Evolutionary conservation across 2,113 vertebrate species (phyloP), one percentile per base, ranked within the genome.

Genomic region (Talpa occidentalis): DNA sequence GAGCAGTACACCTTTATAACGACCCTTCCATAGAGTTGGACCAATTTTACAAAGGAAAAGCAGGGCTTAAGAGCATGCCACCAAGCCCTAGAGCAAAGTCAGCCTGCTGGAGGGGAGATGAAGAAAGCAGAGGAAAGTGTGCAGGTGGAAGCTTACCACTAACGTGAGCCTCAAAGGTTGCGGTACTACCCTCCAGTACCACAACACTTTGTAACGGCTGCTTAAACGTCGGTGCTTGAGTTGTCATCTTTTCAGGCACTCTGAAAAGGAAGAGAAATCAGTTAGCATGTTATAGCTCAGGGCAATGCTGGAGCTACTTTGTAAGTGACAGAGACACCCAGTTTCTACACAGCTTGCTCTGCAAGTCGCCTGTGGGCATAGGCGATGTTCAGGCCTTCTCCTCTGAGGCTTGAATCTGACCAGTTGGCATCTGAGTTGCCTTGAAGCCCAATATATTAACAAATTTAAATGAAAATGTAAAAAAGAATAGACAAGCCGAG

Each of bases 151-250:
- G 22, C 99, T 99, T 99, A 99, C 99, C 99, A 98, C 99, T 99
- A 98, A 99, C 97, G 97, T 99, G 99, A 99, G 99, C 99, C 99
- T 99, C 98, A 98, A 99, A 99, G 99, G 99, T 99, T 98, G 99
- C 99, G 32, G 99, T 98, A 99, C 99, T 99, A 99, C 99, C 99
- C 99, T 99, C 99, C 94, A 99, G 99, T 99, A 99, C 99, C 98
- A 99, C 99, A 98, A 99, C 99, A 72, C 99, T 99, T 99, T 99
- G 99, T 97, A 99, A 98, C 1, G 99, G 99, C 98, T 99, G 99
- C 3, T 98, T 99, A 97, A 99, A 99, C 16, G 99, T 99, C 95
- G 99, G 99, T 49, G 99, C 99, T 98, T 99, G 99, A 64, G 99
- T 99, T 44, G 99, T 96, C 99, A 99, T 99, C 98, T 98, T 99